A percentile compares a stretch with the other conserved stretches of the same genome.
Evolutionary conservation across 1,140 invertebrate species (phyloP).

Genomic region (Subanguina moxae): DNA sequence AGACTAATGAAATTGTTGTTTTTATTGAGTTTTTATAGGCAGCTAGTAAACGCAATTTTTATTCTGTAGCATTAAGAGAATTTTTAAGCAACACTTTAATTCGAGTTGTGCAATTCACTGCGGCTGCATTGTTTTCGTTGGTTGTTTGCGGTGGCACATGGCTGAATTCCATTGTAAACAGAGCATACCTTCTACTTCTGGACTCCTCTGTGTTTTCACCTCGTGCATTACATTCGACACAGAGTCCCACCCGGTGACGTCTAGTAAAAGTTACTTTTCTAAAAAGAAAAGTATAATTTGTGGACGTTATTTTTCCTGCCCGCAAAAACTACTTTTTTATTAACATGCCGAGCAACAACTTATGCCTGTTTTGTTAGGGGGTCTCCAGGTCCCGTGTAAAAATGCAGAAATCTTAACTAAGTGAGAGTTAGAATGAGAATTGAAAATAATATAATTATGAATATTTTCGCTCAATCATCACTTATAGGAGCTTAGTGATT

Average conservation of each 20-base stretch:
- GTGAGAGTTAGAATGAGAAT: too few species aligned
- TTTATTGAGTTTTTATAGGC: too few species aligned
- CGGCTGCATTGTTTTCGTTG: background rate
- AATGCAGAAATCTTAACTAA: too few species aligned
- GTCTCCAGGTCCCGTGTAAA: background rate
- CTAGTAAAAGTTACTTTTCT: background rate
- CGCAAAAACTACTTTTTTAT: background rate
- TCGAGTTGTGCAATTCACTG: background rate
- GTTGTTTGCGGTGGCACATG: background rate
- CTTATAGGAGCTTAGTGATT: too few species aligned
- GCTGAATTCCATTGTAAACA: background rate
- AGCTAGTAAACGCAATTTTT: too few species aligned
- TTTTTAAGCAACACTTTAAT: background rate
- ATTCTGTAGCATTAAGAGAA: too few species aligned
- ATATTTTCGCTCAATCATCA: too few species aligned
- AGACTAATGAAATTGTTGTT: too few species aligned
- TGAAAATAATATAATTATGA: too few species aligned
- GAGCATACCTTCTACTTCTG: background rate
- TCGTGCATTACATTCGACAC: background rate
- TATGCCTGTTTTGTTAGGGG: background rate
- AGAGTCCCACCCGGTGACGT: background rate
- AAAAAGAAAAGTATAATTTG: background rate
- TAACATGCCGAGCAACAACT: background rate
- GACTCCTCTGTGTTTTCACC: background rate
- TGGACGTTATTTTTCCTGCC: background rate